These are phyloP conservation scores for Drosophila robusta DNA, from an alignment of 2,888 invertebrate species.

Conservation along the genomic window DNA sequence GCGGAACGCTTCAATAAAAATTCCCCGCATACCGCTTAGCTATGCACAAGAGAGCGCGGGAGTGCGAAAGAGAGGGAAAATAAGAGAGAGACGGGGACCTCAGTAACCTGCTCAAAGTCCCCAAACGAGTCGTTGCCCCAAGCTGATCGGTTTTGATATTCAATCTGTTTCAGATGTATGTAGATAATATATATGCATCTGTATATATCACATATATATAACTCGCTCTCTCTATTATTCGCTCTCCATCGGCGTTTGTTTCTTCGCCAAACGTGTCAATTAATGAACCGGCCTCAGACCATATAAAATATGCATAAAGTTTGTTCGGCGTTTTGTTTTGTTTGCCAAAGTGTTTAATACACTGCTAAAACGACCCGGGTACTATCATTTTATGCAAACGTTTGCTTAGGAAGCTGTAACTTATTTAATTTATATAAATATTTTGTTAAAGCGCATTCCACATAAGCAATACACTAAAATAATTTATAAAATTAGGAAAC, in stretches of 20 bases:
- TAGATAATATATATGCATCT: conserved; percentile 1
- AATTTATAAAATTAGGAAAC: no score
- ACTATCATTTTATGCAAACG: conserved; percentile 1
- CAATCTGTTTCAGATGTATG: conserved; percentile 7
- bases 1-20: conserved; percentile 41
- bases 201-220: not conserved
- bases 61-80: not conserved
- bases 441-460: no score
- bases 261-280: conserved; percentile 59
- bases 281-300: conserved; percentile 56
- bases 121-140: conserved; percentile 41
- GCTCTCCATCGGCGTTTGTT: conserved; percentile 1
- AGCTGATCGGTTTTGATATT: conserved; percentile 28
- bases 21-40: conserved; percentile 40
- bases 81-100: conserved; percentile 1
- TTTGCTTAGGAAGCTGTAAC: not conserved
- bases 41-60: not conserved
- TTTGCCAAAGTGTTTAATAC: conserved; percentile 43
- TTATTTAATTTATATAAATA: not conserved
- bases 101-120: conserved; percentile 6
- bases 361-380: not conserved
- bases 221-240: not conserved
- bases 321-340: conserved; percentile 56
- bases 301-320: conserved; percentile 62
- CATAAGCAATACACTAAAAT: no score